These are phyloP conservation scores for Ephydatia muelleri DNA, from an alignment of 37 sponge, comb jelly and placozoan species.

Conservation along the genomic window DNA sequence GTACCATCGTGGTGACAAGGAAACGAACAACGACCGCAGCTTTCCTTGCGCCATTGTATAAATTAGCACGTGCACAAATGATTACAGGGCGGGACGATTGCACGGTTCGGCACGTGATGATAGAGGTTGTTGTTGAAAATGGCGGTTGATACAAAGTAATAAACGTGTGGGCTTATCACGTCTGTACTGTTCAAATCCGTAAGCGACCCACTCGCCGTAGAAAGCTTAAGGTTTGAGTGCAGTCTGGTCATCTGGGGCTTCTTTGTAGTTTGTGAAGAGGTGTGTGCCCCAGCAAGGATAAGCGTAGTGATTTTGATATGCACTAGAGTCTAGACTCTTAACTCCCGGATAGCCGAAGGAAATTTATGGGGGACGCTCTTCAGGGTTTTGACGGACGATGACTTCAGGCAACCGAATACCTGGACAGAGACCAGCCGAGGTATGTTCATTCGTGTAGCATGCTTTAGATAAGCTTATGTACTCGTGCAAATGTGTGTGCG, in stretches of 20 bases:
- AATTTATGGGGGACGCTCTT: neutral
- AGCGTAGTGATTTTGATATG: neutral
- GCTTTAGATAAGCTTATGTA: neutral
- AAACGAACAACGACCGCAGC: neutral
- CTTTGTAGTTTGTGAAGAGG: neutral
- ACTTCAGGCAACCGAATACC: constrained; percentile 30
- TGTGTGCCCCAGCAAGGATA: neutral
- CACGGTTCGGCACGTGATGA: neutral
- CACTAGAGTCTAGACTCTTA: neutral
- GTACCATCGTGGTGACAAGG: constrained; percentile 15
- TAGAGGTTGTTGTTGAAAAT: neutral
- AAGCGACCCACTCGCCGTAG: neutral
- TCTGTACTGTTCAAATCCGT: neutral
- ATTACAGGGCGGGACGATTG: neutral
- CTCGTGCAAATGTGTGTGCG: neutral
- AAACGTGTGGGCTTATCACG: neutral
- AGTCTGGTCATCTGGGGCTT: neutral
- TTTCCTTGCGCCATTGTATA: neutral
- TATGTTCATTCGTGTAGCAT: neutral
- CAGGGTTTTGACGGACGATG: constrained; percentile 8
- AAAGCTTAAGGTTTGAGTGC: neutral
- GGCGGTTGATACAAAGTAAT: neutral
- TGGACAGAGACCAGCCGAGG: constrained; percentile 55
- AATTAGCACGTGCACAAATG: neutral
- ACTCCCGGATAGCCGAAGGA: neutral